Percentiles rank a stretch among this genome's conserved stretches.
Conservation (phyloP, 2,797 vertebrate species). For the Chromis chromis region DNA sequence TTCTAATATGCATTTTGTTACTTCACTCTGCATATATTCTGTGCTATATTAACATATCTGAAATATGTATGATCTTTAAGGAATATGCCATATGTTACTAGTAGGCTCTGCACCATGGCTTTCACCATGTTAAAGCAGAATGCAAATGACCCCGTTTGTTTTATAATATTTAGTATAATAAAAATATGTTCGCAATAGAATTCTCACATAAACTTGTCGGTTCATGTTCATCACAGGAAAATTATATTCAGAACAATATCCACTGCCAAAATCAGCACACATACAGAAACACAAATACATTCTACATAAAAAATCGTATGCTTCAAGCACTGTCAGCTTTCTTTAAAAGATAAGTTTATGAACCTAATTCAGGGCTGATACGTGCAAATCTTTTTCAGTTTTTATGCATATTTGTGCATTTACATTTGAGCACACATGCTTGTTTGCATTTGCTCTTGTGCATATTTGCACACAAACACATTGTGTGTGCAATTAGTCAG, state of each 20-base stretch:
- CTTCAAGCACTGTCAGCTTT: constrained; percentile 16
- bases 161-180: constrained; percentile 52
- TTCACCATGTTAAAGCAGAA: constrained; percentile 60
- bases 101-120: constrained; percentile 35
- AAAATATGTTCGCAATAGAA: constrained; percentile 27
- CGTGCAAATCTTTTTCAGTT: constrained; percentile 27
- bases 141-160: constrained; percentile 62
- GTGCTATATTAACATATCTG: constrained; percentile 74
- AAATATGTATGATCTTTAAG: constrained; percentile 77
- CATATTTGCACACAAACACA: constrained; percentile 46
- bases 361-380: constrained; percentile 20
- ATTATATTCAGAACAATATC: constrained; percentile 35
- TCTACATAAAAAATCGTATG: constrained; percentile 3
- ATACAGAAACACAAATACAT: constrained; percentile 8
- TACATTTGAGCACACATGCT: background rate
- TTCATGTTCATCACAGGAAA: constrained; percentile 38
- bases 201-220: constrained; percentile 45
- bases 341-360: constrained; percentile 21
- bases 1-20: constrained; percentile 76
- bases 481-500: constrained; percentile 22
- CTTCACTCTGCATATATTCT: constrained; percentile 65
- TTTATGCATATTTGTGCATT: background rate
- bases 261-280: constrained; percentile 31
- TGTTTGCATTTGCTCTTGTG: constrained; percentile 7
- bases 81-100: constrained; percentile 70